A percentile compares a stretch with the other conserved stretches of the same genome.
These are phyloP conservation scores for Battus philenor DNA, from an alignment of 1,140 invertebrate species.

Conservation along the genomic window DNA sequence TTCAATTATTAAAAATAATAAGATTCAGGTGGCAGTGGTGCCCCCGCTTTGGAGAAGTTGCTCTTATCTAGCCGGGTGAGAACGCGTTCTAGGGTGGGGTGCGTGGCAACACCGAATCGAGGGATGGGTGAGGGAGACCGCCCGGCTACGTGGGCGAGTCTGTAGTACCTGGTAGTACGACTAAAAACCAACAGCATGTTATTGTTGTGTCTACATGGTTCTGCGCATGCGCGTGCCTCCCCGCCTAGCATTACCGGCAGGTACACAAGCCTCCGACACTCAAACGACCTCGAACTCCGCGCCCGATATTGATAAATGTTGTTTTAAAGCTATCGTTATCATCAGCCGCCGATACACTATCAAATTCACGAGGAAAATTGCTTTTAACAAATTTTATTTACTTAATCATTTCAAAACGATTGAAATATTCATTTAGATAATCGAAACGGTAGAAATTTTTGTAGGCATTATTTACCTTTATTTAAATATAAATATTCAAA, in stretches of 20 bases:
- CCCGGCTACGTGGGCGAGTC: conserved; percentile 66
- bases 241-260: conserved; percentile 21
- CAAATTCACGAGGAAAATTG: too few species aligned
- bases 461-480: too few species aligned
- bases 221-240: conserved; percentile 49
- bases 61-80: conserved; percentile 19
- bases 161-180: conserved; percentile 71
- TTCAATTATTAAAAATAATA: conserved; percentile 16
- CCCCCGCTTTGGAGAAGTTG: conserved; percentile 17
- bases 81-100: conserved; percentile 16
- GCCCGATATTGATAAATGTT: conserved; percentile 43
- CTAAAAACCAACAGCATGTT: conserved; percentile 44
- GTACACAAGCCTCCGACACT: conserved; percentile 27
- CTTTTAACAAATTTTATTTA: too few species aligned
- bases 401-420: too few species aligned
- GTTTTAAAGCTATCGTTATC: conserved; percentile 7
- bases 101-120: conserved; percentile 40
- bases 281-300: conserved; percentile 55
- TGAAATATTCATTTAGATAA: too few species aligned
- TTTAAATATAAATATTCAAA: too few species aligned
- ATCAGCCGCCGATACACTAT: too few species aligned
- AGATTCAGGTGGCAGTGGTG: conserved; percentile 8
- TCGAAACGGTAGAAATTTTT: too few species aligned
- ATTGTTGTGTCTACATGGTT: conserved; percentile 59
- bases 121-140: conserved; percentile 21